phyloP scores from a whole-genome alignment of 2,113 vertebrate genomes.

The Barbus barbus region DNA sequence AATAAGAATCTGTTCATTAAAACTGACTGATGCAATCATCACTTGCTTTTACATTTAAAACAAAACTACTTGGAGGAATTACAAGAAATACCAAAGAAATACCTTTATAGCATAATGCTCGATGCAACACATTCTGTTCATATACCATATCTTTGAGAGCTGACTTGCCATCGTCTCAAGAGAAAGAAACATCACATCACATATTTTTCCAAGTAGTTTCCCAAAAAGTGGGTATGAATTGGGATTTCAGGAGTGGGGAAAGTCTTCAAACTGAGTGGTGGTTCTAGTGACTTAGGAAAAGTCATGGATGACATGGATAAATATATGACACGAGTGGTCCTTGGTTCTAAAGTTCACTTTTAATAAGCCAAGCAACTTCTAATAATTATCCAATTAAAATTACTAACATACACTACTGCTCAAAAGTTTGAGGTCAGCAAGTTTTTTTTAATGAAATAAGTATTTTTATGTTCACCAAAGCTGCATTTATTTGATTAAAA shows the following conservation, averaged over 20 bases:
- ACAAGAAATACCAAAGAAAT: neutral
- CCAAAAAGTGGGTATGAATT: neutral
- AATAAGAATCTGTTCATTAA: constrained; percentile 26
- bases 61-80: no score
- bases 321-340: neutral
- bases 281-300: neutral
- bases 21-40: neutral
- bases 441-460: neutral
- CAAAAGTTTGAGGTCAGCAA: neutral
- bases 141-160: no score
- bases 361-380: no score
- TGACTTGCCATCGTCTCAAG: neutral
- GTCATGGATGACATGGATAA: neutral
- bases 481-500: neutral
- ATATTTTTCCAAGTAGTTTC: neutral
- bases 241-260: neutral
- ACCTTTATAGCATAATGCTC: neutral
- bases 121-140: neutral
- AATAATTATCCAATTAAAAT: neutral
- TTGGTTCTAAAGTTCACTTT: no score
- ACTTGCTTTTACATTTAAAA: neutral
- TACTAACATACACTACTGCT: neutral
- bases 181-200: neutral
- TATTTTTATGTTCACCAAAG: neutral
- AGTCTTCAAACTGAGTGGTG: neutral